Percentiles rank a stretch among this genome's conserved stretches.
phyloP scores from a whole-genome alignment of 1,140 invertebrate genomes.

The Halictus rubicundus region DNA sequence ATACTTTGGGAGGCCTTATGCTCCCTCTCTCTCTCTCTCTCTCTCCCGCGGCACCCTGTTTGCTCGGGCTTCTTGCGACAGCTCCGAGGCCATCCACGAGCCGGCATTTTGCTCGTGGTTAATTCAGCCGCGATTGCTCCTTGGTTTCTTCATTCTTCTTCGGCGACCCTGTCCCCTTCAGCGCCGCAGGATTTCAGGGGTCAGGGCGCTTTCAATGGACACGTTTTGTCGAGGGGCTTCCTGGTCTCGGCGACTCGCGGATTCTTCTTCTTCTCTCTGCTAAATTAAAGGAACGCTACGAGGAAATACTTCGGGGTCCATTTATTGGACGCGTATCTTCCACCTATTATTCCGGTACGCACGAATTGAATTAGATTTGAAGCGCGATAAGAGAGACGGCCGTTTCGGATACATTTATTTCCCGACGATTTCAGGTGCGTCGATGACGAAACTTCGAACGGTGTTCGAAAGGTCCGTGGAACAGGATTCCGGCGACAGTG shows the following conservation, averaged over 20 bases:
- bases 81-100: conserved; percentile 18
- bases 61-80: not conserved
- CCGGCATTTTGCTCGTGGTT: conserved; percentile 68
- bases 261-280: too few relatives aligned
- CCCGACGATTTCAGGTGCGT: not conserved
- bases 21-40: not conserved
- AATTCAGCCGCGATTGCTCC: conserved; percentile 68
- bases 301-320: too few relatives aligned
- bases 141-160: not conserved
- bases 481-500: not conserved
- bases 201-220: too few relatives aligned
- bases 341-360: too few relatives aligned
- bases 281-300: too few relatives aligned
- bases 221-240: too few relatives aligned
- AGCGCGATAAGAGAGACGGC: not conserved
- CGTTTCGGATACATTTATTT: conserved; percentile 15
- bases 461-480: not conserved
- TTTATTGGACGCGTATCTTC: too few relatives aligned
- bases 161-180: too few relatives aligned
- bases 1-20: conserved; percentile 15
- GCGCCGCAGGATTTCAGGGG: too few relatives aligned
- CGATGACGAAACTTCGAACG: not conserved
- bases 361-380: conserved; percentile 15
- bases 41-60: too few relatives aligned
- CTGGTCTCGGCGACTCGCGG: too few relatives aligned